Conservation (phyloP, 2,888 invertebrate genomes). For the Drosophila recens region DNA sequence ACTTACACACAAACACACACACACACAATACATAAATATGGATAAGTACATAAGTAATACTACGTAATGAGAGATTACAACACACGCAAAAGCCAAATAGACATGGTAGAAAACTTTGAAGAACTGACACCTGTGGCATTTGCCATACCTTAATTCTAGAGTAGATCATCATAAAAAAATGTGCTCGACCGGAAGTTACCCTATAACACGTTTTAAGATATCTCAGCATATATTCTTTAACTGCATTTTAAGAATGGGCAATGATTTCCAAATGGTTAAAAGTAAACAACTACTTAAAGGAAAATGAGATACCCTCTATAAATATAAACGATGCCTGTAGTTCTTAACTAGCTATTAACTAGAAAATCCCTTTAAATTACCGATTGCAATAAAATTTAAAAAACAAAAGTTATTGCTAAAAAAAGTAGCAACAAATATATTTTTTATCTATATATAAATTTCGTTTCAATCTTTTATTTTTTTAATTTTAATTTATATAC, state of each 20-base stretch:
- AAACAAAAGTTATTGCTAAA: no score
- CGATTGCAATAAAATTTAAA: no score
- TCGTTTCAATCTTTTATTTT: no score
- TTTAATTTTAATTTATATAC: no score
- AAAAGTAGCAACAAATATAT: no score
- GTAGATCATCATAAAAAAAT: background rate
- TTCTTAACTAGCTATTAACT: no score
- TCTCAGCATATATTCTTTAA: background rate
- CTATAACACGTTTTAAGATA: background rate
- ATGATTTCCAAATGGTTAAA: background rate
- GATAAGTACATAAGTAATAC: conserved; percentile 26
- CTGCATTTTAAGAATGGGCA: background rate
- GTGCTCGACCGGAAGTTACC: background rate
- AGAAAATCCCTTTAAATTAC: no score
- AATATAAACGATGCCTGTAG: no score
- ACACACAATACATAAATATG: conserved; percentile 10
- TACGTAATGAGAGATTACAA: conserved; percentile 40
- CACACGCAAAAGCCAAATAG: conserved; percentile 13
- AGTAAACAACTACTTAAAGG: background rate
- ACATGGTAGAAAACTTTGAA: background rate
- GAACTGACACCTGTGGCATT: conserved; percentile 21
- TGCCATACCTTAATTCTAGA: conserved; percentile 15
- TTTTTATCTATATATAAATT: no score
- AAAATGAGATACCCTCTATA: no score
- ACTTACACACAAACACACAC: conserved; percentile 5